Percentiles rank a stretch among this genome's conserved stretches.
Conservation (phyloP, 1,140 invertebrate genomes). For the Atta texana region DNA sequence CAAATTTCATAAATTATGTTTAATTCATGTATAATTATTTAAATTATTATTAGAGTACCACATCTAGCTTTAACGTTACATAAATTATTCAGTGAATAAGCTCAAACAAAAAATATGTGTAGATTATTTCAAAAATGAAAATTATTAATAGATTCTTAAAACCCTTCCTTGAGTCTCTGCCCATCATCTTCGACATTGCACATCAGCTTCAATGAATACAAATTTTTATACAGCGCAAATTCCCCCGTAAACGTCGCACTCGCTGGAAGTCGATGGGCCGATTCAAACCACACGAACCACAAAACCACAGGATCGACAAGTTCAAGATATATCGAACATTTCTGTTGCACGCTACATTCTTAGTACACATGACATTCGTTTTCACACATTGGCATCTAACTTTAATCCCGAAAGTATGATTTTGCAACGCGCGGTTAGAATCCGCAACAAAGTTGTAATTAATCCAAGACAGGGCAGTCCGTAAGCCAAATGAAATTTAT, state of each 20-base stretch:
- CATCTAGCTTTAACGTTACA: background rate
- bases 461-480: constrained; percentile 1
- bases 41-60: background rate
- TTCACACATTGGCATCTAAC: background rate
- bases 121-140: constrained; percentile 8
- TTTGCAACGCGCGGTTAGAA: constrained; percentile 25
- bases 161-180: background rate
- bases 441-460: constrained; percentile 26
- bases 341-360: constrained; percentile 30
- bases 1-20: background rate
- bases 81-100: background rate
- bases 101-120: background rate
- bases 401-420: background rate
- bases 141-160: background rate
- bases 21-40: background rate
- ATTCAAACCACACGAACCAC: constrained; percentile 55
- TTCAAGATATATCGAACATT: constrained; percentile 60
- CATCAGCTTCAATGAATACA: background rate
- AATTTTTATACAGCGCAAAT: constrained; percentile 65
- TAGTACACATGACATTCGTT: constrained; percentile 40
- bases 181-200: background rate
- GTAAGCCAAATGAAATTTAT: constrained; percentile 30
- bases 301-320: constrained; percentile 60
- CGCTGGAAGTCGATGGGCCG: constrained; percentile 39
- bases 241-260: constrained; percentile 63